A percentile compares a stretch with the other conserved stretches of the same genome.
These are phyloP conservation scores for Escarpia spicata DNA, from an alignment of 2,888 invertebrate species.

Conservation along the genomic window DNA sequence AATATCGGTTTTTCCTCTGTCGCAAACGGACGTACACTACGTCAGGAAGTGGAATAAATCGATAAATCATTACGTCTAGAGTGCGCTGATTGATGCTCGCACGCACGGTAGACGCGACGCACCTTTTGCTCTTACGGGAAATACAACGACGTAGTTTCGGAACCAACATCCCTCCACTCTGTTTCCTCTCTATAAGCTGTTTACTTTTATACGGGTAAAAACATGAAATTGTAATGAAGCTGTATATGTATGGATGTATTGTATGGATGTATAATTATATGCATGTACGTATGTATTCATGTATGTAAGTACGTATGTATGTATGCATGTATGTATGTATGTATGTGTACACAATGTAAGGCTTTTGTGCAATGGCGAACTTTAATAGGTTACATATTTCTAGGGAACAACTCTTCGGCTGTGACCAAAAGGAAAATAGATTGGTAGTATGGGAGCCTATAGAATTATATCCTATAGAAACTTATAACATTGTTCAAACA, in stretches of 20 bases:
- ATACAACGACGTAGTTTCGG: not conserved
- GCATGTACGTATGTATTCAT: too few species aligned
- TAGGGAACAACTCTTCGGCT: too few species aligned
- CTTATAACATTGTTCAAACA: not conserved
- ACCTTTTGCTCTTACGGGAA: not conserved
- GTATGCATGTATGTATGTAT: too few species aligned
- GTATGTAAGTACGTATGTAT: too few species aligned
- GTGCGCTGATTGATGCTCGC: not conserved
- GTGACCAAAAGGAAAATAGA: not conserved
- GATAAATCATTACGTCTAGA: not conserved
- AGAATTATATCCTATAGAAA: not conserved
- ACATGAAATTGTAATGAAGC: too few species aligned
- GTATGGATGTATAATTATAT: too few species aligned
- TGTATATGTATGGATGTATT: too few species aligned
- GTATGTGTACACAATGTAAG: too few species aligned
- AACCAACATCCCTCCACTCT: not conserved
- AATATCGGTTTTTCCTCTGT: not conserved
- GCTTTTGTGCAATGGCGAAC: too few species aligned
- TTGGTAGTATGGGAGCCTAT: too few species aligned
- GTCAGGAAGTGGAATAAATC: not conserved
- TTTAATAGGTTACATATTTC: too few species aligned
- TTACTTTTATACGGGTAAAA: not conserved
- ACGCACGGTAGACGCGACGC: not conserved
- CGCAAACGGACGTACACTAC: not conserved
- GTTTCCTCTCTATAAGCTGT: not conserved